Conservation (phyloP, 2,797 vertebrate species). For the Sebastes dallii region DNA sequence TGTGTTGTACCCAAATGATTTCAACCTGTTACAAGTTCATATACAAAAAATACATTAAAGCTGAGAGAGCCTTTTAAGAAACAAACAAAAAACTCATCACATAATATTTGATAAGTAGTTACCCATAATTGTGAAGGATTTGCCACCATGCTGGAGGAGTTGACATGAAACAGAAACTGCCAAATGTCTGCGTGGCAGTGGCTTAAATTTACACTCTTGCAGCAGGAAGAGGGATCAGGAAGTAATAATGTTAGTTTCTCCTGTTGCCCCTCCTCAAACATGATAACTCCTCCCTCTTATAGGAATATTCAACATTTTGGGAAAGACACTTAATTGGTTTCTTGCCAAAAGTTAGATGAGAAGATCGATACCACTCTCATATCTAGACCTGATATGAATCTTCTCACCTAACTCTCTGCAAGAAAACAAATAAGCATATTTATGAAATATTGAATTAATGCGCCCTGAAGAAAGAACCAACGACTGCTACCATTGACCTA, state of each 20-base stretch:
- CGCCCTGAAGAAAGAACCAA: not conserved
- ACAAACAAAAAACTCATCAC: not conserved
- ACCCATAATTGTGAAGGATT: not conserved
- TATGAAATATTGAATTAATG: not conserved
- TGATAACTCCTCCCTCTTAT: not conserved
- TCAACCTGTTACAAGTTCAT: not conserved
- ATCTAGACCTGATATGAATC: not conserved
- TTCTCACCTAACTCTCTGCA: not conserved
- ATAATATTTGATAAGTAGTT: not conserved
- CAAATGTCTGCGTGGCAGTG: not conserved
- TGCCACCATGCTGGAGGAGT: not conserved
- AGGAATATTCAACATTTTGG: not conserved
- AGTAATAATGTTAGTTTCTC: not conserved
- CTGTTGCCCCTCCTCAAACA: not conserved
- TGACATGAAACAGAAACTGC: not conserved
- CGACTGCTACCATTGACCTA: conserved; percentile 18
- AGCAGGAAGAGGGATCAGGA: not conserved
- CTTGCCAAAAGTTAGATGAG: not conserved
- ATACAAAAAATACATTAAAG: not conserved
- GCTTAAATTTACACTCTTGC: not conserved
- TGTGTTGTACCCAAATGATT: not conserved
- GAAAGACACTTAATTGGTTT: too few species aligned
- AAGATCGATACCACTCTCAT: not conserved
- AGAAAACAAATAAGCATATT: not conserved
- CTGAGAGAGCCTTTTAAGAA: not conserved